These are phyloP conservation scores for Limonius californicus DNA, from an alignment of 1,140 invertebrate species.

Conservation along the genomic window DNA sequence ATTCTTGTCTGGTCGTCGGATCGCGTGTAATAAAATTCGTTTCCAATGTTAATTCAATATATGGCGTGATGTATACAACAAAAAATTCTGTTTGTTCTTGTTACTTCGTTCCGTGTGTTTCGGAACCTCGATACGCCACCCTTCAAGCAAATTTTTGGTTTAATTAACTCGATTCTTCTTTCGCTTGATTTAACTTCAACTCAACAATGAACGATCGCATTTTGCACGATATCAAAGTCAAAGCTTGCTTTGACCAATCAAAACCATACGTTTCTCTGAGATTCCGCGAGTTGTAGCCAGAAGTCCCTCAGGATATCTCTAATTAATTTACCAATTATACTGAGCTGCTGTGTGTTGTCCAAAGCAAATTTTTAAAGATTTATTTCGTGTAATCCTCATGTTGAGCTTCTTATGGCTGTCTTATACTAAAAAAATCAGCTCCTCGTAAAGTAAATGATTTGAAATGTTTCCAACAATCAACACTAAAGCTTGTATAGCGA, in stretches of 20 bases:
- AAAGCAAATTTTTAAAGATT: neutral
- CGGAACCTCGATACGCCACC: no score
- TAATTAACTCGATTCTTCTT: neutral
- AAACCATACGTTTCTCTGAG: constrained; percentile 2
- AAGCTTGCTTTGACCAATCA: constrained; percentile 14
- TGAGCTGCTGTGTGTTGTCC: neutral
- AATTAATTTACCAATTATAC: constrained; percentile 4
- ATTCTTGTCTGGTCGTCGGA: constrained; percentile 19
- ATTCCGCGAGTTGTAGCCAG: neutral
- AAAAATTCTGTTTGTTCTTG: no score
- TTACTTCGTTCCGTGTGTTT: no score
- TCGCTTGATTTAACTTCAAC: constrained; percentile 9
- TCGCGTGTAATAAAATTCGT: constrained; percentile 18
- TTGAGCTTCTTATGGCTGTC: neutral
- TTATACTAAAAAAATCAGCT: neutral
- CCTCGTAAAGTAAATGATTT: no score
- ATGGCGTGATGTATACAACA: neutral
- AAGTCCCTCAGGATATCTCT: constrained; percentile 9
- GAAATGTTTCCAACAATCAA: no score
- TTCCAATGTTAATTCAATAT: constrained; percentile 14
- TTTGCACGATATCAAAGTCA: constrained; percentile 3
- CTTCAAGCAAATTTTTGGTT: no score
- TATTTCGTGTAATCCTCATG: no score
- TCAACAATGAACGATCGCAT: constrained; percentile 5
- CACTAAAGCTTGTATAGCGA: no score